Conservation (phyloP, 1,140 invertebrate species). For the Anthonomus grandis region DNA sequence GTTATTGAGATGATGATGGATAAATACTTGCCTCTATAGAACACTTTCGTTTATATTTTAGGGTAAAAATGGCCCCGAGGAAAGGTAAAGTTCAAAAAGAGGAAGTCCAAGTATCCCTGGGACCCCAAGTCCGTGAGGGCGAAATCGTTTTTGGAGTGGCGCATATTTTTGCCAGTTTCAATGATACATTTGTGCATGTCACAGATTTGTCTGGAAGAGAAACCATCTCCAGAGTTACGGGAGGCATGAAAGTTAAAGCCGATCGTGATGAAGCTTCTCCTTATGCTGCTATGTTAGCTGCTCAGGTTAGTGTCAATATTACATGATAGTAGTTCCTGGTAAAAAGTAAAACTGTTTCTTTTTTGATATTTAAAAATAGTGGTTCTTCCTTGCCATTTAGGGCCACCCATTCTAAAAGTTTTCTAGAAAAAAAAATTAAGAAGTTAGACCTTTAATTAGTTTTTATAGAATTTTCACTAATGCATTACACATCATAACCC, state of each 20-base stretch:
- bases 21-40: too few species aligned
- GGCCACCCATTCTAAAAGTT: too few species aligned
- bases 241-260: conserved; percentile 99
- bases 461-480: too few species aligned
- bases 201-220: conserved; percentile 98
- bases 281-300: conserved; percentile 99
- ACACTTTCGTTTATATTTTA: too few species aligned
- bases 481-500: too few species aligned
- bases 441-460: too few species aligned
- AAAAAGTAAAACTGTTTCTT: too few species aligned
- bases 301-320: conserved; percentile 71
- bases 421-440: too few species aligned
- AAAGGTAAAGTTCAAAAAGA: conserved; percentile 97
- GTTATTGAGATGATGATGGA: too few species aligned
- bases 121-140: conserved; percentile 95
- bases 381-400: too few species aligned
- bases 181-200: conserved; percentile 99
- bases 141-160: conserved; percentile 98
- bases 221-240: conserved; percentile 97
- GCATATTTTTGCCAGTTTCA: conserved; percentile 99
- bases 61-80: conserved; percentile 83
- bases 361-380: too few species aligned
- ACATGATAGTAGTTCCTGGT: too few species aligned
- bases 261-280: conserved; percentile 99
- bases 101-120: conserved; percentile 93